Conservation (phyloP, 1,140 invertebrate genomes). For the Scaptodrosophila lebanonensis region DNA sequence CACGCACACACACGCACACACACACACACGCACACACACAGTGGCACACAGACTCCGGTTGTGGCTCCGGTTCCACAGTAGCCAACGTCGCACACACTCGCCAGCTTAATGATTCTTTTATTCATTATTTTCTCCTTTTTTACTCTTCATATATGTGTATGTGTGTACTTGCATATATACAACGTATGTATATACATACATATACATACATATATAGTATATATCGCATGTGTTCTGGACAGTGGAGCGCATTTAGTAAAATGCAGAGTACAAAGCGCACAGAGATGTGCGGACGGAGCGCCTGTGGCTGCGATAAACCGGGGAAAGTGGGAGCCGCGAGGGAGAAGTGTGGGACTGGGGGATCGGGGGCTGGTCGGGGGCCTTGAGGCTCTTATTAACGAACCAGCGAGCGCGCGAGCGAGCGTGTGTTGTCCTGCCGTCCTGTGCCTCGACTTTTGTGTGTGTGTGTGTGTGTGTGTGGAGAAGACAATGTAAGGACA, state of each 20-base stretch:
- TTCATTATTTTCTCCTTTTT: conserved; percentile 61
- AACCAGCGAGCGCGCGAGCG: conserved; percentile 64
- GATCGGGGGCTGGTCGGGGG: conserved; percentile 7
- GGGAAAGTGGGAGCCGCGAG: background rate
- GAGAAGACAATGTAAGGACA: conserved; percentile 57
- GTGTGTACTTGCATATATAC: conserved; percentile 5
- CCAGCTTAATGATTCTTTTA: conserved; percentile 73
- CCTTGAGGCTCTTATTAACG: conserved; percentile 68
- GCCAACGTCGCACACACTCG: conserved; percentile 40
- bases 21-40: too few relatives aligned
- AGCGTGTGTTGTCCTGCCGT: conserved; percentile 49
- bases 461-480: conserved; percentile 10
- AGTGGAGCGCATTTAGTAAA: conserved; percentile 62
- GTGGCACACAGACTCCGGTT: too few relatives aligned
- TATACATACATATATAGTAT: conserved; percentile 1
- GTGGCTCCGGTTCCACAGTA: background rate
- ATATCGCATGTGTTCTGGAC: conserved; percentile 57
- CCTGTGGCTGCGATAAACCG: background rate
- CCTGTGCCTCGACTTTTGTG: background rate
- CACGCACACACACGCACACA: too few relatives aligned
- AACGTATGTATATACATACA: background rate
- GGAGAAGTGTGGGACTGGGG: conserved; percentile 12
- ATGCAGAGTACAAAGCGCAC: conserved; percentile 9
- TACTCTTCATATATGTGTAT: background rate
- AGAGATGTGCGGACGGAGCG: background rate